phyloP scores from a whole-genome alignment of 2,113 vertebrate genomes.

The Syngnathoides biaculeatus region DNA sequence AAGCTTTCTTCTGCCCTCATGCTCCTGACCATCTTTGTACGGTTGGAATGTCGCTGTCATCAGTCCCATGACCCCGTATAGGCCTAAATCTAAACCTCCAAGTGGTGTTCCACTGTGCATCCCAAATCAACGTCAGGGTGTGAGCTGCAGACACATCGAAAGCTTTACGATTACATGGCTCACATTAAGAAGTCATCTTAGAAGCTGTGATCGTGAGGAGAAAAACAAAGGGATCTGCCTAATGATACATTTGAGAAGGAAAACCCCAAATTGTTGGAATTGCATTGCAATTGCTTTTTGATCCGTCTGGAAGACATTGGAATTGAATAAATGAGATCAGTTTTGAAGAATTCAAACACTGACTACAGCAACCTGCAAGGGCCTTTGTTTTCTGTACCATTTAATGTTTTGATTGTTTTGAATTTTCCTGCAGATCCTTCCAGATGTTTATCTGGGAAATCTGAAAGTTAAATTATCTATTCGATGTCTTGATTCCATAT shows the following conservation, averaged over 20 bases:
- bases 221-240: background rate
- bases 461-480: constrained; percentile 76
- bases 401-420: background rate
- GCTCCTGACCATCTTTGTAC: constrained; percentile 55
- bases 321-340: constrained; percentile 69
- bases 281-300: background rate
- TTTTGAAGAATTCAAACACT: background rate
- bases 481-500: background rate
- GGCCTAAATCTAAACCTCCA: constrained; percentile 57
- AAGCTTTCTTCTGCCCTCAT: constrained; percentile 28
- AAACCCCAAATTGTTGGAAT: background rate
- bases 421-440: constrained; percentile 75
- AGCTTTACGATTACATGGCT: constrained; percentile 24
- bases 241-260: too few species aligned
- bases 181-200: background rate
- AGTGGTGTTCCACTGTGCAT: constrained; percentile 34
- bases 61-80: constrained; percentile 40
- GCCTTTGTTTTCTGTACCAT: background rate
- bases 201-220: constrained; percentile 8
- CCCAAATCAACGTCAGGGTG: background rate
- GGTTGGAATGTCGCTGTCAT: constrained; percentile 41
- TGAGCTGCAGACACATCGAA: background rate
- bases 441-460: constrained; percentile 85
- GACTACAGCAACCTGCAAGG: background rate
- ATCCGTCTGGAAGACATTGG: constrained; percentile 47